Conservation (phyloP, 1,140 invertebrate genomes). For the Babylonia areolata region DNA sequence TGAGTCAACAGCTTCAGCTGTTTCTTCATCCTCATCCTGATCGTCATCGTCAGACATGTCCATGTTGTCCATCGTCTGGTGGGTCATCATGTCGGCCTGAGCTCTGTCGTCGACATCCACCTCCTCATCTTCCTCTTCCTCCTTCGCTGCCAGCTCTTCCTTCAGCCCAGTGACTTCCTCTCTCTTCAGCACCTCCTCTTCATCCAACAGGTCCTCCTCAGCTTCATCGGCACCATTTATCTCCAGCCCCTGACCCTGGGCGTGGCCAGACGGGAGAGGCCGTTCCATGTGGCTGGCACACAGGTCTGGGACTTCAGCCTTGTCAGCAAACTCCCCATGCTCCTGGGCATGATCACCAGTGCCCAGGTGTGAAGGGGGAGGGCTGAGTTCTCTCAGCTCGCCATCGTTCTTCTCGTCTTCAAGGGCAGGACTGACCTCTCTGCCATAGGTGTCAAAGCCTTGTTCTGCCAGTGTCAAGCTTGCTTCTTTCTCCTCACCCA, state of each 20-base stretch:
- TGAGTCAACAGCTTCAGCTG: slow-evolving; percentile 36
- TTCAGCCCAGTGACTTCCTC: not conserved
- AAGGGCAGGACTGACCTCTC: not conserved
- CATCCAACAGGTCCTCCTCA: slow-evolving; percentile 31
- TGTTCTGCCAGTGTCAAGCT: not conserved
- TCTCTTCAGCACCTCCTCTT: not conserved
- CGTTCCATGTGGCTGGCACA: slow-evolving; percentile 35
- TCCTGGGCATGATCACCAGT: not conserved
- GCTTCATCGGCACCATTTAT: slow-evolving; percentile 61
- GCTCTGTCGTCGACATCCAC: not conserved
- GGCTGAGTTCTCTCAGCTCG: not conserved
- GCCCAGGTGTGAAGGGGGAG: not conserved
- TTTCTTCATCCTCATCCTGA: slow-evolving; percentile 34
- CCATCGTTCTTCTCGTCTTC: not conserved
- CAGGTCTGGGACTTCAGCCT: not conserved
- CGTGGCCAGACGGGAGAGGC: slow-evolving; percentile 47
- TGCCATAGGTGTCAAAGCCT: slow-evolving; percentile 36
- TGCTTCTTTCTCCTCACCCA: not conserved
- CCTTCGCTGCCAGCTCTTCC: slow-evolving; percentile 23
- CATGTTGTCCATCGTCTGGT: slow-evolving; percentile 43
- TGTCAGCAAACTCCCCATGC: not conserved
- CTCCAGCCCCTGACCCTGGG: slow-evolving; percentile 28
- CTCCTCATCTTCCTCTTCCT: slow-evolving; percentile 38
- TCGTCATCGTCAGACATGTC: slow-evolving; percentile 58
- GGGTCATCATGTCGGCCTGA: slow-evolving; percentile 19